A percentile compares a stretch with the other conserved stretches of the same genome.
Conservation (phyloP, 2,888 invertebrate genomes). For the Crioceris asparagi region DNA sequence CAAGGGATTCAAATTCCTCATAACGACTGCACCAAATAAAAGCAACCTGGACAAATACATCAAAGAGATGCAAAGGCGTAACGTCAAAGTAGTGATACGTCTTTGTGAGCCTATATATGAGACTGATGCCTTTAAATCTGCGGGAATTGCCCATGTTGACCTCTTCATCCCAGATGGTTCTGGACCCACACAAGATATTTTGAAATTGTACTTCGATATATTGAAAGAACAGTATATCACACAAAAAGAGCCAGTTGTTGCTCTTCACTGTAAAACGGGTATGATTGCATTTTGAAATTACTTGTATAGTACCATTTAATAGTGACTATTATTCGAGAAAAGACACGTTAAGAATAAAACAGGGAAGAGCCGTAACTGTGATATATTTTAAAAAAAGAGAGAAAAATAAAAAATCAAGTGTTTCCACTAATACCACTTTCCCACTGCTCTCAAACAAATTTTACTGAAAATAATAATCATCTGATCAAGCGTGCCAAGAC, state of each 20-base stretch:
- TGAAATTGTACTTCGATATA: slow-evolving; percentile 19
- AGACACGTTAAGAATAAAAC: too few species aligned
- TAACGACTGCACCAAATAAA: slow-evolving; percentile 21
- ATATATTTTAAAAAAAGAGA: too few species aligned
- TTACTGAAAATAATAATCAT: too few species aligned
- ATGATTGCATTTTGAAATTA: background rate
- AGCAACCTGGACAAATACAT: slow-evolving; percentile 19
- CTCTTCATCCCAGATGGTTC: slow-evolving; percentile 21
- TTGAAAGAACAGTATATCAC: slow-evolving; percentile 18
- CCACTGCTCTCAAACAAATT: too few species aligned
- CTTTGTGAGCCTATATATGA: slow-evolving; percentile 22
- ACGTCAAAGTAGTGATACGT: slow-evolving; percentile 19
- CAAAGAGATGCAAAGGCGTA: slow-evolving; percentile 20
- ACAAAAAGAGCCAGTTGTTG: slow-evolving; percentile 18
- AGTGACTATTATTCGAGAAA: too few species aligned
- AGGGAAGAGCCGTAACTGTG: too few species aligned
- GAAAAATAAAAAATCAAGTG: too few species aligned
- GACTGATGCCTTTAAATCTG: slow-evolving; percentile 16
- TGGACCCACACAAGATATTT: slow-evolving; percentile 18
- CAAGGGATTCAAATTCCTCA: slow-evolving; percentile 21
- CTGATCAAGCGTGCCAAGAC: too few species aligned
- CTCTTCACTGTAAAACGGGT: slow-evolving; percentile 22
- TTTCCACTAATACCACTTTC: too few species aligned
- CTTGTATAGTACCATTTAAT: too few species aligned
- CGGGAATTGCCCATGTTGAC: slow-evolving; percentile 18